Evolutionary conservation across 2,113 vertebrate genomes (phyloP).

Genomic region (Oxyruncus cristatus): DNA sequence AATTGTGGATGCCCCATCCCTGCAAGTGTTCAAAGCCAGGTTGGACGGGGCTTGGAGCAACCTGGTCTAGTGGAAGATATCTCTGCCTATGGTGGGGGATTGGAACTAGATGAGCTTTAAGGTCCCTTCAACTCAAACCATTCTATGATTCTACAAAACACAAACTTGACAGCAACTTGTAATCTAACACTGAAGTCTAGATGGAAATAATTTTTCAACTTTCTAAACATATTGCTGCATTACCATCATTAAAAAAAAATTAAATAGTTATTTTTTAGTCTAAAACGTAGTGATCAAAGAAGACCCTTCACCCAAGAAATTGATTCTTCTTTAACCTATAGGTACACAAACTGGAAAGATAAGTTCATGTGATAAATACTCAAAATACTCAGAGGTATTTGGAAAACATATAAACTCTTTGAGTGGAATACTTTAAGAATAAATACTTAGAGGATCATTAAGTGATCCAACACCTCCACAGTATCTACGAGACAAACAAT

Average conservation of each 20-base stretch:
- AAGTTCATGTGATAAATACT: not conserved
- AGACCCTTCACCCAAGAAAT: not conserved
- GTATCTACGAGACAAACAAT: not conserved
- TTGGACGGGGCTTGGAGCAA: not conserved
- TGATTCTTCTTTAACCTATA: not conserved
- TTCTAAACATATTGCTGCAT: not conserved
- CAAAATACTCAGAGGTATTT: not conserved
- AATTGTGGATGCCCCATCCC: not conserved
- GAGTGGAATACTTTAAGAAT: not conserved
- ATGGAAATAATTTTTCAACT: not conserved
- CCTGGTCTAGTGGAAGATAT: not conserved
- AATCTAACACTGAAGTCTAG: not conserved
- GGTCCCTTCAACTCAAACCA: not conserved
- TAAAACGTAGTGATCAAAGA: not conserved
- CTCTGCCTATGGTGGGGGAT: too few relatives aligned
- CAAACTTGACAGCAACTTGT: not conserved
- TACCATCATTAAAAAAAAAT: not conserved
- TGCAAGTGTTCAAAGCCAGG: not conserved
- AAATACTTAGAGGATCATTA: not conserved
- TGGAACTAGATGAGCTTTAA: not conserved
- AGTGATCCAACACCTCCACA: not conserved
- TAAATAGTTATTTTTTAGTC: not conserved
- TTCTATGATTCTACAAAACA: not conserved
- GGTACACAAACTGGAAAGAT: not conserved
- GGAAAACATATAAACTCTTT: not conserved